Evolutionary conservation across 2,888 invertebrate species (phyloP).

Genomic region (Sminthurides aquaticus): DNA sequence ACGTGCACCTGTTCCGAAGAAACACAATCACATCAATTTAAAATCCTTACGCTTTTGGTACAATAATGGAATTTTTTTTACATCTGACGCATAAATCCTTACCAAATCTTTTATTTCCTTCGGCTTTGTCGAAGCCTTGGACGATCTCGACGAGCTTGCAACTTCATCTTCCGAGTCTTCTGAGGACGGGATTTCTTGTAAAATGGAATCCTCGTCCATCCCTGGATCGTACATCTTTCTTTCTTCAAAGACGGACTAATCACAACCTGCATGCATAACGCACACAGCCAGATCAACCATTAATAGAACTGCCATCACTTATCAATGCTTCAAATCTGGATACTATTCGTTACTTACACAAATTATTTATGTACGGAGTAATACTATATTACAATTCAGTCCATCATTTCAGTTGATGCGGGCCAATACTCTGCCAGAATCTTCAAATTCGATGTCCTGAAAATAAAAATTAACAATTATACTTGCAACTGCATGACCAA

Average conservation of each 20-base stretch:
- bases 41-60: background rate
- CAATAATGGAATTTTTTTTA: background rate
- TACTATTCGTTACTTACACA: no score
- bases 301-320: no score
- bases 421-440: no score
- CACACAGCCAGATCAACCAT: background rate
- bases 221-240: slow-evolving; percentile 7
- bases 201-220: slow-evolving; percentile 9
- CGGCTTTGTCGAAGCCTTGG: background rate
- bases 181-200: slow-evolving; percentile 20
- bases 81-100: background rate
- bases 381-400: no score
- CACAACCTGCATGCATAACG: background rate
- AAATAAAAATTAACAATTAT: no score
- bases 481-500: no score
- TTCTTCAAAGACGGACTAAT: background rate
- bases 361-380: no score
- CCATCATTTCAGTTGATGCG: no score
- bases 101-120: background rate
- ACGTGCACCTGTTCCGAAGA: slow-evolving; percentile 12
- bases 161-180: slow-evolving; percentile 21
- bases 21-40: background rate
- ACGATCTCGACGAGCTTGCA: background rate
- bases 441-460: no score
- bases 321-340: no score